A percentile compares a stretch with the other conserved stretches of the same genome.
phyloP scores from a whole-genome alignment of 1,140 invertebrate species.

The Rhynchophorus ferrugineus region DNA sequence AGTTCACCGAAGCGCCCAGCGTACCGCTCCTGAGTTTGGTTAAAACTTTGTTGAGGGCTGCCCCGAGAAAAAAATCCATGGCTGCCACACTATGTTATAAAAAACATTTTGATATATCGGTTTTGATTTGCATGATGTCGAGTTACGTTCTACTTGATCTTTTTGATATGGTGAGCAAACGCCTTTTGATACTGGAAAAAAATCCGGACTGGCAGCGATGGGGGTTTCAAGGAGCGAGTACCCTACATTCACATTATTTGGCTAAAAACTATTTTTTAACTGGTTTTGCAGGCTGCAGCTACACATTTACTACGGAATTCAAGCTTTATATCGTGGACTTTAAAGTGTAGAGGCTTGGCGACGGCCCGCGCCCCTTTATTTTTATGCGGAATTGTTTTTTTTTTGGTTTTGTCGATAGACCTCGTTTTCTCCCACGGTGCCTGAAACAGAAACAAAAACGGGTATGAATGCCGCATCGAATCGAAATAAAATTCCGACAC shows the following conservation, averaged over 20 bases:
- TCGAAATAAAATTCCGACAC: not conserved
- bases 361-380: not conserved
- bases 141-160: too few species aligned
- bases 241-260: conserved; percentile 7
- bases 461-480: not conserved
- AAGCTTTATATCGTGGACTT: conserved; percentile 2
- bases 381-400: not conserved
- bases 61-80: not conserved
- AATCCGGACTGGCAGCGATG: not conserved
- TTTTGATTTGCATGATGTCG: not conserved
- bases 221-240: not conserved
- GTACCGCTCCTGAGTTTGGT: too few species aligned
- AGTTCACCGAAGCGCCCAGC: too few species aligned
- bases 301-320: conserved; percentile 6
- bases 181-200: not conserved
- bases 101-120: not conserved
- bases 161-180: not conserved
- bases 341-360: not conserved
- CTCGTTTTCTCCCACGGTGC: not conserved
- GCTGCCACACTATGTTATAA: not conserved
- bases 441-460: not conserved
- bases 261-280: conserved; percentile 8
- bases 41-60: too few species aligned
- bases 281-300: conserved; percentile 3
- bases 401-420: not conserved